Conservation (phyloP, 2,113 vertebrate genomes). For the Oryzias melastigma region DNA sequence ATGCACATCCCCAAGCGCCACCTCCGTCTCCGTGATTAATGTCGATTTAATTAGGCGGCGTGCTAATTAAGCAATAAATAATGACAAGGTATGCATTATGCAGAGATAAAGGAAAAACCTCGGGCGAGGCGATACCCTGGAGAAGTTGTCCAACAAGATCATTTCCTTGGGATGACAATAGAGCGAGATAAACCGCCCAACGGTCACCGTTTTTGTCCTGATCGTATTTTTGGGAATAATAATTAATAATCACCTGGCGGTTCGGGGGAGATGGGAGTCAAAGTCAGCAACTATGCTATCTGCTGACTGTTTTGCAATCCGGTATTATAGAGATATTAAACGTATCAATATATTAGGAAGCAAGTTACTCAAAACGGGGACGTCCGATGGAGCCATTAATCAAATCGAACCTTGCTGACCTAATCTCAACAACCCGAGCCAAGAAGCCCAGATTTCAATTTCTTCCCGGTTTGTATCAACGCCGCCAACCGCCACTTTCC, state of each 20-base stretch:
- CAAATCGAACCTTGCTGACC: constrained; percentile 54
- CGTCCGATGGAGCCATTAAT: constrained; percentile 61
- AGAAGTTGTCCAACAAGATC: constrained; percentile 55
- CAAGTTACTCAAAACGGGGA: constrained; percentile 31
- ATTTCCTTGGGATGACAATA: constrained; percentile 53
- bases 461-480: constrained; percentile 59
- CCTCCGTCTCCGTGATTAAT: constrained; percentile 80
- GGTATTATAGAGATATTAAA: constrained; percentile 20
- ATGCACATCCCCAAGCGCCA: constrained; percentile 67
- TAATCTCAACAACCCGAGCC: constrained; percentile 33
- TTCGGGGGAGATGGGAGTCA: neutral
- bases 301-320: constrained; percentile 8
- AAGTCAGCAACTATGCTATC: constrained; percentile 4
- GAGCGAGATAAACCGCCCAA: constrained; percentile 39
- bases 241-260: constrained; percentile 28
- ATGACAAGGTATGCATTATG: constrained; percentile 77
- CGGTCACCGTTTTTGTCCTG: constrained; percentile 45
- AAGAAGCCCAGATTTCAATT: constrained; percentile 56
- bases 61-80: constrained; percentile 80
- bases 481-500: constrained; percentile 31
- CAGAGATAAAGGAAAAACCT: constrained; percentile 70
- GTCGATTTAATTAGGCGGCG: constrained; percentile 75
- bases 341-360: constrained; percentile 34
- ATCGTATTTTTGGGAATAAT: constrained; percentile 38
- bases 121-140: constrained; percentile 46